phyloP scores from a whole-genome alignment of 2,797 vertebrate species.

The Thalassophryne amazonica region DNA sequence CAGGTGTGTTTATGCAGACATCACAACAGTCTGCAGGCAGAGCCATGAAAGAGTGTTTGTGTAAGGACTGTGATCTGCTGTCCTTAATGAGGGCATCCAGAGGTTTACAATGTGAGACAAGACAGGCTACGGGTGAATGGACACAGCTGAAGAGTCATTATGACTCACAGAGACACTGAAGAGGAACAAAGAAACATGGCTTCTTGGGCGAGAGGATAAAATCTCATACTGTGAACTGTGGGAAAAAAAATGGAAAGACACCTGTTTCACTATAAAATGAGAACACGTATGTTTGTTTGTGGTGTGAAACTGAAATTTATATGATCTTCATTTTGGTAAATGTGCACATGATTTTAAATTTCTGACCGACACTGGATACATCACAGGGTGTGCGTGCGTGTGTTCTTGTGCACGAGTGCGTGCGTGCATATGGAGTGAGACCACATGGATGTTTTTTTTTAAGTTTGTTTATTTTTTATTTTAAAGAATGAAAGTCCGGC shows the following conservation, averaged over 20 bases:
- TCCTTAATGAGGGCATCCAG: constrained; percentile 55
- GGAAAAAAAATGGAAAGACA: not conserved
- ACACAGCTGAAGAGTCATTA: constrained; percentile 38
- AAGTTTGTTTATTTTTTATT: no score
- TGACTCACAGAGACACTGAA: constrained; percentile 45
- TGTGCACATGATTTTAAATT: no score
- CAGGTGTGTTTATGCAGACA: constrained; percentile 66
- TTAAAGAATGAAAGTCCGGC: no score
- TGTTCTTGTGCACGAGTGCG: no score
- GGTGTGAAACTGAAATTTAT: not conserved
- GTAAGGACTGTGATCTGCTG: constrained; percentile 42
- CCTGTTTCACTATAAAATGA: not conserved
- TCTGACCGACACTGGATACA: no score
- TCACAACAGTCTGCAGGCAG: constrained; percentile 38
- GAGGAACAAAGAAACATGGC: constrained; percentile 15
- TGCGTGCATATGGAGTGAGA: no score
- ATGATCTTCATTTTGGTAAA: not conserved
- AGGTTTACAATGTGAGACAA: constrained; percentile 37
- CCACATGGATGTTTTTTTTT: no score
- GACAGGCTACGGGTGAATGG: constrained; percentile 38
- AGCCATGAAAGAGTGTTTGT: constrained; percentile 48
- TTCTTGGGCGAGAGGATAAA: constrained; percentile 15
- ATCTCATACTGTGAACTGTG: constrained; percentile 5
- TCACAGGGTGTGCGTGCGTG: no score
- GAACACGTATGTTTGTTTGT: not conserved